Evolutionary conservation across 2,888 invertebrate species (phyloP), one percentile per base, ranked within the genome.

Genomic region (Diadromus collaris): DNA sequence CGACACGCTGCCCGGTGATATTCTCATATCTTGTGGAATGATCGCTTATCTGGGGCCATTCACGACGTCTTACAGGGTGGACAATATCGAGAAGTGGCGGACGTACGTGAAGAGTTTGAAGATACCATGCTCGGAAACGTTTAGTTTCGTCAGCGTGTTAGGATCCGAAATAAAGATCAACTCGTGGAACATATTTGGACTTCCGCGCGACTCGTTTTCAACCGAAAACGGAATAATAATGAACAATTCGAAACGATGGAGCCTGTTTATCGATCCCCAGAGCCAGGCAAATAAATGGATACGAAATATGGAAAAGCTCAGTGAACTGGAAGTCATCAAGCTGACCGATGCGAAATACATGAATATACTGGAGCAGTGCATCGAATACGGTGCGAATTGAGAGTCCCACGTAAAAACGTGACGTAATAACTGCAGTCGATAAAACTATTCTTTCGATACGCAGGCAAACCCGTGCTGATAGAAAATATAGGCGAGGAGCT

Each of bases 41-140:
- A 97, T 98, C 82, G 96, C 97, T 0, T 98, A 98, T 91, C 92
- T 98, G 69, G 95, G 97, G 0, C 96, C 97, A 0, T 96, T 97
- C 85, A 97, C 96, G 6, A 93, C 95, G 64, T 92, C 94, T 21
- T 94, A 94, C 83, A 92, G 96, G 86, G 90, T 91, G 63, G 90
- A 91, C 38, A 93, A 94, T 64, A 92, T 95, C 2, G 90, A 91
- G 0, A 94, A 95, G 80, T 98, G 98, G 98, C 94, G 95, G 77
- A 87, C 91, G n/a, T 93, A 94, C 58, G 94, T 96, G 6, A 92
- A 93, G 80, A 90, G 92, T 27, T 91, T 95, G 76, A 91, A 94
- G 4, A 97, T 98, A 88, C 97, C 97, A 0, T 95, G 95, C 86
- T 96, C 97, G 0, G 92, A 93, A 29, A 91, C 92, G 16, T 98